Conservation (phyloP, 2,797 vertebrate species). For the Typhlichthys subterraneus region DNA sequence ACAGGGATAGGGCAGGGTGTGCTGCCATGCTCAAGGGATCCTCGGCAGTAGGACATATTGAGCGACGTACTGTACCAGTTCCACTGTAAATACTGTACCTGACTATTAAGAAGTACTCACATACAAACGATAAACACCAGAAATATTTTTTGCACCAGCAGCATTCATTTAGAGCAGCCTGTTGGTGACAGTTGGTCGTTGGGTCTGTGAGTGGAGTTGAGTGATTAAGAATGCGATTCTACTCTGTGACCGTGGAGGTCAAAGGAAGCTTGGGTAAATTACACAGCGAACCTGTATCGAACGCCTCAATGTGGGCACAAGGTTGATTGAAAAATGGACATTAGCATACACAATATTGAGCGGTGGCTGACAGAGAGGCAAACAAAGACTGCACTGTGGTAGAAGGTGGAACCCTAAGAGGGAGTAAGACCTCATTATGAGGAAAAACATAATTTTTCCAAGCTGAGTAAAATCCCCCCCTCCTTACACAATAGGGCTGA, state of each 20-base stretch:
- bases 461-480: conserved; percentile 8
- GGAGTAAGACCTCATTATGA: conserved; percentile 39
- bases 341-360: conserved; percentile 62
- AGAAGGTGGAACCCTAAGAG: conserved; percentile 21
- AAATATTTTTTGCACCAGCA: background rate
- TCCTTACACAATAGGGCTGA: conserved; percentile 39
- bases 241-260: conserved; percentile 56
- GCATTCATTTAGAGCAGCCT: conserved; percentile 14
- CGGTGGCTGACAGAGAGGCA: conserved; percentile 30
- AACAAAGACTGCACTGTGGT: conserved; percentile 14
- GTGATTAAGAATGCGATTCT: conserved; percentile 70
- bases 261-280: conserved; percentile 63
- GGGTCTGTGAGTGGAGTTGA: conserved; percentile 40
- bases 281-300: conserved; percentile 54
- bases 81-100: too few relatives aligned
- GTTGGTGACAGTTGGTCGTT: conserved; percentile 34
- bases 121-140: background rate
- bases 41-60: conserved; percentile 13
- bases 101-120: background rate
- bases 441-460: conserved; percentile 39
- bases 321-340: conserved; percentile 69
- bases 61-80: conserved; percentile 8
- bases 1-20: conserved; percentile 23
- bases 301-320: conserved; percentile 44
- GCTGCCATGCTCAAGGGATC: conserved; percentile 48